These are phyloP conservation scores for Temnothorax rugatulus DNA, from an alignment of 2,888 invertebrate species.

Conservation along the genomic window DNA sequence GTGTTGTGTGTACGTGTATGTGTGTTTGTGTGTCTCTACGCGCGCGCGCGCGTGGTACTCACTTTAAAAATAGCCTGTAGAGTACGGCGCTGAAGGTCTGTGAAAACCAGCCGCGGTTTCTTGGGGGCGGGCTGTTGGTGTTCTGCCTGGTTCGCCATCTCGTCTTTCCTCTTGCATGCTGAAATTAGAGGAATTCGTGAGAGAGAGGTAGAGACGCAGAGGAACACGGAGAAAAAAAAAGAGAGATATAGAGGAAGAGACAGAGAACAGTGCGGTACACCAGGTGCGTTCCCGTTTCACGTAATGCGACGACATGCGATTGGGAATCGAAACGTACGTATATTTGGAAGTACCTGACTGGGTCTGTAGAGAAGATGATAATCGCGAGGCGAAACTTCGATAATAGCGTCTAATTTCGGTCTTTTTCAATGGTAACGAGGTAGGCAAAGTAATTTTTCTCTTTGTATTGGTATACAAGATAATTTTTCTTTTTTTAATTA, in stretches of 20 bases:
- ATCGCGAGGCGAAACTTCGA: neutral
- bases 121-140: constrained; percentile 96
- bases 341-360: neutral
- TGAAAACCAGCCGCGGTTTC: constrained; percentile 99
- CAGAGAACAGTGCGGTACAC: neutral
- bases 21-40: neutral
- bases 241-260: neutral
- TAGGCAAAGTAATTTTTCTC: neutral
- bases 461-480: neutral
- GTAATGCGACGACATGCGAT: neutral
- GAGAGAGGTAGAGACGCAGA: constrained; percentile 11
- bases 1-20: constrained; percentile 7
- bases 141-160: constrained; percentile 92
- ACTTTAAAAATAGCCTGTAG: constrained; percentile 99
- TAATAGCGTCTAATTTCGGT: constrained; percentile 9
- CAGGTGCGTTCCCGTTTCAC: neutral
- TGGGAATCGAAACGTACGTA: neutral
- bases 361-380: neutral
- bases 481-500: neutral
- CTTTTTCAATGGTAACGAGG: neutral
- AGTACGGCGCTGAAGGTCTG: constrained; percentile 99
- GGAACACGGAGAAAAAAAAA: neutral
- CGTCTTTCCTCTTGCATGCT: constrained; percentile 99
- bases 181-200: constrained; percentile 81
- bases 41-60: constrained; percentile 76